phyloP scores from a whole-genome alignment of 2,888 invertebrate species.

The Erebia epiphron region DNA sequence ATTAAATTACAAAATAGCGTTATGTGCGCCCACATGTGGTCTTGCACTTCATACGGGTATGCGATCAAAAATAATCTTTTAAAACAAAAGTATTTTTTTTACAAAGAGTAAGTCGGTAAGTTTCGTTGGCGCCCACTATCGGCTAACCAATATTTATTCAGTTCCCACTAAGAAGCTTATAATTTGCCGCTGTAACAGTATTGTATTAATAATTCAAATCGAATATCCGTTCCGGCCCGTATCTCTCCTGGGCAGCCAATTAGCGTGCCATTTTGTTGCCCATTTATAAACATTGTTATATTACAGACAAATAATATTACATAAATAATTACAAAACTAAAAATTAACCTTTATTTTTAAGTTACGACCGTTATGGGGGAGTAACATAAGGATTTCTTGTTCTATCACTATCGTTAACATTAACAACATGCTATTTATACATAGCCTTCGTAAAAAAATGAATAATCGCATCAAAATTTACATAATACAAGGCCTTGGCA shows the following conservation, averaged over 20 bases:
- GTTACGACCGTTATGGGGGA: no score
- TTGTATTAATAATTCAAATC: constrained; percentile 76
- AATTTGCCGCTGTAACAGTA: constrained; percentile 68
- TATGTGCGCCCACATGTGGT: no score
- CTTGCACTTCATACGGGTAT: no score
- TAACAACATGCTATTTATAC: no score
- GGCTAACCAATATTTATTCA: constrained; percentile 58
- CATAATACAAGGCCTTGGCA: not conserved
- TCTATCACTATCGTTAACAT: no score
- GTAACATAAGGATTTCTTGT: no score
- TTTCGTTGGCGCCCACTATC: constrained; percentile 34
- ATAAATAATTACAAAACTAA: no score
- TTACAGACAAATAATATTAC: no score
- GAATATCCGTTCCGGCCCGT: constrained; percentile 61
- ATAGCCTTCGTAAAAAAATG: not conserved
- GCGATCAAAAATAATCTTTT: no score
- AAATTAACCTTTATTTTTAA: no score
- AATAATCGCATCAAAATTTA: not conserved
- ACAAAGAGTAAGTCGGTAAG: not conserved
- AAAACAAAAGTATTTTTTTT: not conserved
- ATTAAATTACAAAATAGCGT: no score
- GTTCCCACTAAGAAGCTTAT: constrained; percentile 76
- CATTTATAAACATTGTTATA: constrained; percentile 43
- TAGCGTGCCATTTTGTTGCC: constrained; percentile 54
- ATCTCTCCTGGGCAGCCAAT: constrained; percentile 69